phyloP scores from a whole-genome alignment of 2,888 invertebrate species.

The Eucera pruinosa region DNA sequence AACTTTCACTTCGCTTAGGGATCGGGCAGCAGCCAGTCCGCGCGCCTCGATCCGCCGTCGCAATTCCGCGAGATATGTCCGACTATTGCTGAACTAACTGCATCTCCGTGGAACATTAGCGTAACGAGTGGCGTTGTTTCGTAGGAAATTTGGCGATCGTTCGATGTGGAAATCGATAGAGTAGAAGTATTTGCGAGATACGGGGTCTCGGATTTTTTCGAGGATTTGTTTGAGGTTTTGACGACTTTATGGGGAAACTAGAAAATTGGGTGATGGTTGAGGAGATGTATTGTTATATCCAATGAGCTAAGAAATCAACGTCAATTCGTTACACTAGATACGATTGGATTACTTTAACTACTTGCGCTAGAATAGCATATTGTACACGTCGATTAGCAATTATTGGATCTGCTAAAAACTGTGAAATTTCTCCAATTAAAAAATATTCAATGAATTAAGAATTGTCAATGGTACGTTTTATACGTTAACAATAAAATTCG shows the following conservation, averaged over 20 bases:
- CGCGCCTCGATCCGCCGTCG: constrained; percentile 63
- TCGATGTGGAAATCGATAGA: neutral
- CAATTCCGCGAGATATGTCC: constrained; percentile 73
- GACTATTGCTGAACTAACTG: constrained; percentile 52
- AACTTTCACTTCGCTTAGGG: constrained; percentile 83
- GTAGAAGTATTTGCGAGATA: neutral
- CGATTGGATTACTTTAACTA: too few species aligned
- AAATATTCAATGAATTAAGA: too few species aligned
- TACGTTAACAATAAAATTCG: too few species aligned
- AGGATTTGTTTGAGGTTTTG: neutral
- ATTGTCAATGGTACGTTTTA: too few species aligned
- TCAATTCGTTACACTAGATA: too few species aligned
- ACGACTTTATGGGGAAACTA: neutral
- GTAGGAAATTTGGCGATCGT: neutral
- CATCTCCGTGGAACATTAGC: neutral
- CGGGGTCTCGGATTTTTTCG: too few species aligned
- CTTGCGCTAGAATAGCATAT: too few species aligned
- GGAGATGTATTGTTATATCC: neutral
- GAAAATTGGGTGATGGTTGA: neutral
- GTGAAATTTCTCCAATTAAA: too few species aligned
- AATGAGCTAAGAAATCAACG: too few species aligned
- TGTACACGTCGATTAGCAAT: too few species aligned
- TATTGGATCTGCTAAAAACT: too few species aligned
- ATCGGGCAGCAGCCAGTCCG: constrained; percentile 77
- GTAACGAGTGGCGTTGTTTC: constrained; percentile 11